Evolutionary conservation across 2,113 vertebrate genomes (phyloP), one percentile per base, ranked within the genome.

Genomic region (Proterorhinus semilunaris): DNA sequence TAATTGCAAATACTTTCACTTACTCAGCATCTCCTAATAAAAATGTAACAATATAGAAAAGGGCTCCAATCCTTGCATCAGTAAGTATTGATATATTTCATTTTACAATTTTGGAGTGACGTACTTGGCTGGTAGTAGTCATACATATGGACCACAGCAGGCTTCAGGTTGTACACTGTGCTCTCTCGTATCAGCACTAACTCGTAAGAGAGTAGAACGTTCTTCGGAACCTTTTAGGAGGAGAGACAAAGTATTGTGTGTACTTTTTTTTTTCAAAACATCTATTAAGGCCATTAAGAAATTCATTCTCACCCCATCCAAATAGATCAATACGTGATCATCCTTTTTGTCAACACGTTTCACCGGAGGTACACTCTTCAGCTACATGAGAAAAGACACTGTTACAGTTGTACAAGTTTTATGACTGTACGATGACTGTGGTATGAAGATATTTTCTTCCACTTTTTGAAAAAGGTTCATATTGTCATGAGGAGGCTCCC

Each of bases 121-220:
- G 93, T 89, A 96, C 95, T 93, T 84, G 93, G 91, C 80, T 95
- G 92, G 17, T 97, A 96, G 83, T 95, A 96, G 87, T 96, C 94
- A 0, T 95, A 95, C 79, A 92, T 83, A 82, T 88, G 87, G 67
- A 95, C 85, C 51, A 86, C 84, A 4, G 94, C 94, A 47, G 95
- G 93, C 72, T 93, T 93, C 75, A 95, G 90, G 78, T 89, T 92
- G 17, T 82, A 51, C 27, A 96, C 92, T 3, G 65, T 72, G 36
- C 91, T 45, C 61, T 92, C 83, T 78, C 82, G 89, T 69, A 92
- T 69, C 48, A 95, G 83, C 5, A 44, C 75, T 85, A 96, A 75
- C 46, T 48, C 67, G 68, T 84, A 71, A 55, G 46, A 15, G 52
- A 90, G 6, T 0, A 70, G 8, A 6, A 11, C 6, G 17, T 54